Conservation (phyloP, 2,888 invertebrate genomes). For the Epinotia bilunana region DNA sequence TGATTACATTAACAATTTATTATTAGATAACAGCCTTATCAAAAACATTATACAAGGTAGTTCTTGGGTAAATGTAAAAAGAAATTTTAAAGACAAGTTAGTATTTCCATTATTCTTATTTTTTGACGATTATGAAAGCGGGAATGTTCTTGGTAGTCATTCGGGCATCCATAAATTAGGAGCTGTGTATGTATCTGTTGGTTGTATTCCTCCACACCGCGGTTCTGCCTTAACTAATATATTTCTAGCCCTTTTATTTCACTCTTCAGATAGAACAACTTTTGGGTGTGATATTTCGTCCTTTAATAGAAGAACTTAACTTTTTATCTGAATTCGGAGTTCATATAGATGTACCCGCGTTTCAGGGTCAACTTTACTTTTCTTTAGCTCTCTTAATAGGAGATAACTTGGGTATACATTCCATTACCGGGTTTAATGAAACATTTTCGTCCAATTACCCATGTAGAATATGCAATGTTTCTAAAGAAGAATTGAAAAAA, state of each 20-base stretch:
- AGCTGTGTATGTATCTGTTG: too few relatives aligned
- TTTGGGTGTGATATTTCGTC: constrained; percentile 18
- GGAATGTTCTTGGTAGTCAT: too few relatives aligned
- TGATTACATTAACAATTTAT: constrained; percentile 1
- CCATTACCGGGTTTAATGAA: constrained; percentile 37
- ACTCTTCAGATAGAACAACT: constrained; percentile 18
- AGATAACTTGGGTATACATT: constrained; percentile 41
- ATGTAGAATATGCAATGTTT: too few relatives aligned
- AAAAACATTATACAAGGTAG: constrained; percentile 14
- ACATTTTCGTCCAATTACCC: constrained; percentile 9
- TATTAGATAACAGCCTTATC: neutral
- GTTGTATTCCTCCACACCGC: too few relatives aligned
- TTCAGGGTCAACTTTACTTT: constrained; percentile 25
- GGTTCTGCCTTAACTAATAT: too few relatives aligned
- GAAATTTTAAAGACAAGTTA: too few relatives aligned
- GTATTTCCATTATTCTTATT: too few relatives aligned
- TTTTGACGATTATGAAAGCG: too few relatives aligned
- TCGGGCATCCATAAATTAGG: too few relatives aligned
- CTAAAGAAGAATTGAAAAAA: neutral
- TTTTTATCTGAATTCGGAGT: constrained; percentile 18
- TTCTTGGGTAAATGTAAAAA: neutral
- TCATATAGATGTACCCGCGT: constrained; percentile 14
- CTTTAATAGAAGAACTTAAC: constrained; percentile 23
- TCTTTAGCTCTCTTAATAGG: constrained; percentile 24
- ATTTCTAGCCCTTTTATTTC: constrained; percentile 17